Percentiles rank a stretch among this genome's conserved stretches.
Evolutionary conservation across 2,797 vertebrate species (phyloP).

Genomic region (Molossus alvarezi): DNA sequence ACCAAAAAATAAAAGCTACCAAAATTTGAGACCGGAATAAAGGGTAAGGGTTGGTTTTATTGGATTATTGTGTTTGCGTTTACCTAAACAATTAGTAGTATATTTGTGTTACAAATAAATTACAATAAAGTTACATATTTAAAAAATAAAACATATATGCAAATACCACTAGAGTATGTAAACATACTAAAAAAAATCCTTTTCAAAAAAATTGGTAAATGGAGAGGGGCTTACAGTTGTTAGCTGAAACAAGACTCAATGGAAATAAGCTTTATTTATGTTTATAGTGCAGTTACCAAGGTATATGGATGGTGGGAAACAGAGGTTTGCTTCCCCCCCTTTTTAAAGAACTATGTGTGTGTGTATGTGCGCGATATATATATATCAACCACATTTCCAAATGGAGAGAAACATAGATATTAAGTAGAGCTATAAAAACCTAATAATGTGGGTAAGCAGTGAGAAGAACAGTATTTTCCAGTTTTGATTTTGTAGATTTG

Average conservation of each 20-base stretch:
- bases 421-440: neutral
- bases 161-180: constrained; percentile 8
- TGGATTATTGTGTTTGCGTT: neutral
- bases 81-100: neutral
- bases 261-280: neutral
- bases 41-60: neutral
- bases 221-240: neutral
- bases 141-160: constrained; percentile 22
- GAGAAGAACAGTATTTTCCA: neutral
- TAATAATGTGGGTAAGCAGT: neutral
- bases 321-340: neutral
- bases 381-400: neutral
- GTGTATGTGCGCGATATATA: neutral
- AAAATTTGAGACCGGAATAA: neutral
- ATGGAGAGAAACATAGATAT: neutral
- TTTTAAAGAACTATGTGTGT: neutral
- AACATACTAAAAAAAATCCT: neutral
- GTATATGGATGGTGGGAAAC: neutral
- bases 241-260: neutral
- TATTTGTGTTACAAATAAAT: neutral
- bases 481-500: neutral
- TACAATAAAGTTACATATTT: constrained; percentile 9
- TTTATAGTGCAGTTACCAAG: neutral
- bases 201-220: neutral
- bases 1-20: constrained; percentile 30